phyloP scores from a whole-genome alignment of 2,113 vertebrate genomes.

The Gavialis gangeticus region DNA sequence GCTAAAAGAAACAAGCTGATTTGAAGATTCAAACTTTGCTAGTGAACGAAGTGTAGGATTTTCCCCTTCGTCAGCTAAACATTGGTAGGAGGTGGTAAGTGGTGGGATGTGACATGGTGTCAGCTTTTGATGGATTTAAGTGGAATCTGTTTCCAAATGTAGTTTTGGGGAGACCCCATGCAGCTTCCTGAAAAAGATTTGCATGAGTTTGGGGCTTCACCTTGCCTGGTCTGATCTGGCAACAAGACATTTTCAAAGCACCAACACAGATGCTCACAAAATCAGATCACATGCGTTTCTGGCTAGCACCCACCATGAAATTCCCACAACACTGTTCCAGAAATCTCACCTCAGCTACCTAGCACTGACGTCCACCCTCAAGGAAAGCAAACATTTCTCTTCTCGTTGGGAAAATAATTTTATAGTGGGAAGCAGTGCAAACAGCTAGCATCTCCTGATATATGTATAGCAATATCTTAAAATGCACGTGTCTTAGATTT shows the following conservation, averaged over 20 bases:
- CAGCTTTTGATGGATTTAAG: not conserved
- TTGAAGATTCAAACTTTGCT: not conserved
- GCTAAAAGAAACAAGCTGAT: not conserved
- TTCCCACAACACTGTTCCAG: not conserved
- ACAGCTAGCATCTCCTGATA: fast-evolving
- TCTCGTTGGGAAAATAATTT: not conserved
- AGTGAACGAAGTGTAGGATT: not conserved
- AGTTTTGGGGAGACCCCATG: not conserved
- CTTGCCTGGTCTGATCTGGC: not conserved
- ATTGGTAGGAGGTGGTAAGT: not conserved
- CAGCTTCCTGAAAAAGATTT: not conserved
- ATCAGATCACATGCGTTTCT: not conserved
- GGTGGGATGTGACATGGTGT: not conserved
- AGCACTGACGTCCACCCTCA: not conserved
- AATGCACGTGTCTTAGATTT: not conserved
- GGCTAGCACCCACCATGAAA: not conserved
- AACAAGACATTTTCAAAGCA: not conserved
- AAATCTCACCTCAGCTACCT: not conserved
- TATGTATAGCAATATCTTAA: fast-evolving
- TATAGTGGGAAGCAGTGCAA: not conserved
- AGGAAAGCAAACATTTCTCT: not conserved
- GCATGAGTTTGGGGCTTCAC: not conserved
- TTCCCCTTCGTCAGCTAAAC: not conserved
- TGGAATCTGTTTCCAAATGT: not conserved
- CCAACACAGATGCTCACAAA: not conserved